Percentiles rank a stretch among this genome's conserved stretches.
Conservation (phyloP, 2,113 vertebrate genomes). For the Brachyhypopomus gauderio region DNA sequence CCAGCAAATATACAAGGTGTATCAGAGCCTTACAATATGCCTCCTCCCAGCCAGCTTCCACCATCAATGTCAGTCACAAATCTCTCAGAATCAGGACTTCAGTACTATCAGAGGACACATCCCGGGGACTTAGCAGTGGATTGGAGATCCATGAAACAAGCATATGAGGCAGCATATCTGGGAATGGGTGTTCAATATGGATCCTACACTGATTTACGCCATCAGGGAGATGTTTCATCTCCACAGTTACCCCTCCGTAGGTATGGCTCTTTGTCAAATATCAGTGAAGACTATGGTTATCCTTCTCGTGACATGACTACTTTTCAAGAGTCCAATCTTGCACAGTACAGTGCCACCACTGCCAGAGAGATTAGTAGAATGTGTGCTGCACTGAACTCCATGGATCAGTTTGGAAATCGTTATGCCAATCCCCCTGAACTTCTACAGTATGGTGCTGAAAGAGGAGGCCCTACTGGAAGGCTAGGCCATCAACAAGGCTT, state of each 20-base stretch:
- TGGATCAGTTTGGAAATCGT: slow-evolving; percentile 89
- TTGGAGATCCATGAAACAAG: slow-evolving; percentile 88
- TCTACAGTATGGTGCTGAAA: slow-evolving; percentile 80
- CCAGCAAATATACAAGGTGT: slow-evolving; percentile 66
- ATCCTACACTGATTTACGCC: slow-evolving; percentile 92
- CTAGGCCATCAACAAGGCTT: slow-evolving; percentile 81
- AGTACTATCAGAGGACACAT: slow-evolving; percentile 81
- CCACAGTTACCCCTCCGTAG: slow-evolving; percentile 88
- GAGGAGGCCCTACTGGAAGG: slow-evolving; percentile 70
- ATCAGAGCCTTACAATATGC: slow-evolving; percentile 76
- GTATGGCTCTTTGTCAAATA: slow-evolving; percentile 95
- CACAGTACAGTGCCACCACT: slow-evolving; percentile 95
- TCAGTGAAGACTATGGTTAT: slow-evolving; percentile 87
- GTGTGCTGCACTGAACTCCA: slow-evolving; percentile 96
- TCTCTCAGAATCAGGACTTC: slow-evolving; percentile 81
- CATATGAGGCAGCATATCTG: slow-evolving; percentile 84
- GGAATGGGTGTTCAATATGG: slow-evolving; percentile 92
- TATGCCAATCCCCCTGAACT: slow-evolving; percentile 82
- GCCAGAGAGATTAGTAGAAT: slow-evolving; percentile 96
- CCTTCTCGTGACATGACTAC: slow-evolving; percentile 78
- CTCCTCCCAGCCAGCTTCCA: slow-evolving; percentile 81
- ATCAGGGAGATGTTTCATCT: slow-evolving; percentile 81
- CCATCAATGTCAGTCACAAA: slow-evolving; percentile 97
- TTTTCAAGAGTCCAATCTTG: slow-evolving; percentile 90
- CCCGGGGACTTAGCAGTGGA: slow-evolving; percentile 85